These are phyloP conservation scores for Podilymbus podiceps DNA, from an alignment of 2,113 vertebrate genomes.

Conservation along the genomic window DNA sequence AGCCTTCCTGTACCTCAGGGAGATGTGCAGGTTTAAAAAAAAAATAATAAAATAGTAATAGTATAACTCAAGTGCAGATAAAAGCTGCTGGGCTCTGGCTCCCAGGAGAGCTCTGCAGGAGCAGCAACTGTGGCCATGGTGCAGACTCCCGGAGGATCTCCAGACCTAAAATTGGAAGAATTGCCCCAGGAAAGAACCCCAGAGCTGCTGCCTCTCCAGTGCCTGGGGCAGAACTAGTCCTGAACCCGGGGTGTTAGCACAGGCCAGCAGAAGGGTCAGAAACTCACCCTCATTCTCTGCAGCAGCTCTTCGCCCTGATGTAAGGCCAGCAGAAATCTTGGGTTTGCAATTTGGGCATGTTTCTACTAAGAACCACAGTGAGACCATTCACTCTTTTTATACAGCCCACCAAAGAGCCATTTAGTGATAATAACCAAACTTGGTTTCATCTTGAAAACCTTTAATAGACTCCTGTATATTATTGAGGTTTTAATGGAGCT, in stretches of 20 bases:
- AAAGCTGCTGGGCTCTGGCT: background rate
- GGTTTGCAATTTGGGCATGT: background rate
- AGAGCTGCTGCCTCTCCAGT: background rate
- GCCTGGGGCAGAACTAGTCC: background rate
- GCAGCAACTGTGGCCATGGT: fast-evolving
- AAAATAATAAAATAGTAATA: background rate
- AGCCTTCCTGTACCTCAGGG: background rate
- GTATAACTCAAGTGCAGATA: background rate
- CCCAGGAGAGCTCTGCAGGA: background rate
- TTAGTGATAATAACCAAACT: conserved; percentile 21
- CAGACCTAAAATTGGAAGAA: background rate
- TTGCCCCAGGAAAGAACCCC: background rate
- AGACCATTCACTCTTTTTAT: background rate
- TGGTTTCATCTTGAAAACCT: conserved; percentile 22
- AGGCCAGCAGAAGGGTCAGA: background rate
- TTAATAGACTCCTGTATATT: background rate
- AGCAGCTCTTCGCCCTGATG: background rate
- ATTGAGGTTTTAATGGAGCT: background rate
- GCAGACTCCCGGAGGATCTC: background rate
- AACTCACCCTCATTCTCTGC: background rate
- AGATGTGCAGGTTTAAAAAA: background rate
- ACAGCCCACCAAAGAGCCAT: conserved; percentile 39
- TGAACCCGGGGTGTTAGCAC: background rate
- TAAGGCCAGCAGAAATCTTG: background rate
- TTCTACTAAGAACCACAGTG: background rate